phyloP scores from a whole-genome alignment of 2,888 invertebrate genomes.

The Sesia apiformis region DNA sequence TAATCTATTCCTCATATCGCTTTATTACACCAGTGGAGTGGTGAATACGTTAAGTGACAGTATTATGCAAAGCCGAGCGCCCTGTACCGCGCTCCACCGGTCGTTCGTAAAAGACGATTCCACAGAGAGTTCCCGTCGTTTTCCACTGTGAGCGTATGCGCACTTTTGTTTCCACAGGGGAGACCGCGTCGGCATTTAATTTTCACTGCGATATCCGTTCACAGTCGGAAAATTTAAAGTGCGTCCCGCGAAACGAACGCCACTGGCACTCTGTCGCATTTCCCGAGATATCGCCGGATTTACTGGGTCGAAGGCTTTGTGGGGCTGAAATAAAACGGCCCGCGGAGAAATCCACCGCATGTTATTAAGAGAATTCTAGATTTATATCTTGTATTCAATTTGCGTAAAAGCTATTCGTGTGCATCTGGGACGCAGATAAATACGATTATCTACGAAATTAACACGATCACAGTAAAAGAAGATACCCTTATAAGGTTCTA shows the following conservation, averaged over 20 bases:
- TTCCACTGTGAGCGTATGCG: constrained; percentile 10
- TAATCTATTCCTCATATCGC: constrained; percentile 25
- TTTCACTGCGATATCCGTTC: constrained; percentile 47
- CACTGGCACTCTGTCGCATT: constrained; percentile 60
- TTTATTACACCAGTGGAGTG: constrained; percentile 19
- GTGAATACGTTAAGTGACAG: constrained; percentile 37
- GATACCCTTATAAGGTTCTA: too few relatives aligned
- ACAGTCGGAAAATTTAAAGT: constrained; percentile 58
- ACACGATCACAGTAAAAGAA: too few relatives aligned
- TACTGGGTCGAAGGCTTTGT: constrained; percentile 66
- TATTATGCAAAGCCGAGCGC: constrained; percentile 43
- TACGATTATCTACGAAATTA: too few relatives aligned
- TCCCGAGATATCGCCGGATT: constrained; percentile 62
- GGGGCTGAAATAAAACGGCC: constrained; percentile 63
- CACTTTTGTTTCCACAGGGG: constrained; percentile 41
- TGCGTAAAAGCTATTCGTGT: constrained; percentile 53
- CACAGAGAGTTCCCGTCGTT: not conserved
- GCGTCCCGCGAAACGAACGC: constrained; percentile 54
- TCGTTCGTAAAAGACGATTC: not conserved
- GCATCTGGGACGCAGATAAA: not conserved
- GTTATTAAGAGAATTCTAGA: constrained; percentile 61
- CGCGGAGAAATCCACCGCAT: constrained; percentile 64
- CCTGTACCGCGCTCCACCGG: constrained; percentile 1
- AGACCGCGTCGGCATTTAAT: constrained; percentile 44
- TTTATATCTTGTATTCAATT: constrained; percentile 70